Evolutionary conservation across 2,113 vertebrate genomes (phyloP).

Genomic region (Synchiropus splendidus): DNA sequence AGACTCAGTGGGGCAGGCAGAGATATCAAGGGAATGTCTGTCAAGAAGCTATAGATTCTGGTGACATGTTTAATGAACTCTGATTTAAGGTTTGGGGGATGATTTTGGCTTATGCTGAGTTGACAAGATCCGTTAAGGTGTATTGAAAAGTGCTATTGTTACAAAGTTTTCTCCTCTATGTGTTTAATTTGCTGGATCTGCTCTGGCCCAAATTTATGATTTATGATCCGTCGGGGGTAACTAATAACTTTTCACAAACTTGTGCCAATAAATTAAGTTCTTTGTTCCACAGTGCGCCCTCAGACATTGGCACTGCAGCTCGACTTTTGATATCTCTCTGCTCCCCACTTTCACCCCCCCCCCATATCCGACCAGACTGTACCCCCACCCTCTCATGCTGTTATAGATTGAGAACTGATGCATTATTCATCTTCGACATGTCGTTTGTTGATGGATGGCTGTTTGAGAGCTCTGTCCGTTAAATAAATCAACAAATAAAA

Average conservation of each 20-base stretch:
- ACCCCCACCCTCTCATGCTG: constrained; percentile 47
- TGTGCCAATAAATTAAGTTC: constrained; percentile 48
- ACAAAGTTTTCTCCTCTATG: too few species aligned
- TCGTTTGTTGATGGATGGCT: constrained; percentile 75
- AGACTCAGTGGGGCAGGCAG: too few species aligned
- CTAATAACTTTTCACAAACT: constrained; percentile 47
- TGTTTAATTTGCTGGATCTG: too few species aligned
- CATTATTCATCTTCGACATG: constrained; percentile 74
- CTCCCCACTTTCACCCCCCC: constrained; percentile 25
- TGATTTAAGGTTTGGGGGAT: too few species aligned
- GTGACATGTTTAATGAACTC: too few species aligned
- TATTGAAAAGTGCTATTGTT: too few species aligned
- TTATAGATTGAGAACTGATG: constrained; percentile 74
- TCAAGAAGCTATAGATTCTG: too few species aligned
- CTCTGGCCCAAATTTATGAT: too few species aligned
- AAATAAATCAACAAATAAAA: constrained; percentile 83
- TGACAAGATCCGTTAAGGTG: too few species aligned
- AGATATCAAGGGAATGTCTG: too few species aligned
- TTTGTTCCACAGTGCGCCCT: constrained; percentile 37
- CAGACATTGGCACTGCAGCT: constrained; percentile 49
- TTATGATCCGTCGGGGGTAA: constrained; percentile 30
- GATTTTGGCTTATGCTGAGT: too few species aligned
- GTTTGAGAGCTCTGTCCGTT: constrained; percentile 75
- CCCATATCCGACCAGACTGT: constrained; percentile 46
- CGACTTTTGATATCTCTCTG: constrained; percentile 16